Percentiles rank a stretch among this genome's conserved stretches.
These are phyloP conservation scores for Sterna hirundo DNA, from an alignment of 2,113 vertebrate species.

Conservation along the genomic window DNA sequence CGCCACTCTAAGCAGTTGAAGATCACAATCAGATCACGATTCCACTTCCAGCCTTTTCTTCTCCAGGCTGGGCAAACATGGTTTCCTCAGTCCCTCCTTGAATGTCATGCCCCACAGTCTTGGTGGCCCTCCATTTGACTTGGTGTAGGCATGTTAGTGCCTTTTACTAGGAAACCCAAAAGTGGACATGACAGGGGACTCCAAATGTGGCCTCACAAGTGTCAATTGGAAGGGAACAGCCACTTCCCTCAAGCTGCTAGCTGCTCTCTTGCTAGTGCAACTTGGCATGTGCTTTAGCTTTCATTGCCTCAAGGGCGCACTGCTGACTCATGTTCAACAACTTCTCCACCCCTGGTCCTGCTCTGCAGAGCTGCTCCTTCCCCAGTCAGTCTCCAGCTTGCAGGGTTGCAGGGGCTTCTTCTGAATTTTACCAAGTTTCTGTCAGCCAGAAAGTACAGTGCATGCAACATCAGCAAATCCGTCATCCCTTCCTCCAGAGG, in stretches of 20 bases:
- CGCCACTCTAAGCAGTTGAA: not conserved
- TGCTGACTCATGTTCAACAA: not conserved
- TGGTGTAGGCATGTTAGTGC: not conserved
- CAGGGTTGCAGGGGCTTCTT: not conserved
- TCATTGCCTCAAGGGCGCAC: constrained; percentile 43
- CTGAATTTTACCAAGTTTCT: not conserved
- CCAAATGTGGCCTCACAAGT: not conserved
- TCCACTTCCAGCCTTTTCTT: not conserved
- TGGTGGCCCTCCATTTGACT: not conserved
- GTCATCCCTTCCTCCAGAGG: not conserved
- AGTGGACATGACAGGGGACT: not conserved
- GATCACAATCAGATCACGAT: not conserved
- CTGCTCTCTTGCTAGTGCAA: not conserved
- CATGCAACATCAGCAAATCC: not conserved
- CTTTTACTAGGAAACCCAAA: not conserved
- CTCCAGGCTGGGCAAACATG: accelerated
- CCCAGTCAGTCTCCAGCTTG: not conserved
- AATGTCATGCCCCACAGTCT: not conserved
- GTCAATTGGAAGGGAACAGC: not conserved
- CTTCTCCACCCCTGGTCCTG: not conserved
- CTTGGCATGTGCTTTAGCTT: constrained; percentile 10
- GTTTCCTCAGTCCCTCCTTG: not conserved
- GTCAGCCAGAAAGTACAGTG: not conserved
- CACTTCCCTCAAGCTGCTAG: not conserved
- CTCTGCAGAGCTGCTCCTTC: not conserved